Percentiles rank a stretch among this genome's conserved stretches.
phyloP scores from a whole-genome alignment of 2,888 invertebrate species.

The Chymomyza fuscimana region DNA sequence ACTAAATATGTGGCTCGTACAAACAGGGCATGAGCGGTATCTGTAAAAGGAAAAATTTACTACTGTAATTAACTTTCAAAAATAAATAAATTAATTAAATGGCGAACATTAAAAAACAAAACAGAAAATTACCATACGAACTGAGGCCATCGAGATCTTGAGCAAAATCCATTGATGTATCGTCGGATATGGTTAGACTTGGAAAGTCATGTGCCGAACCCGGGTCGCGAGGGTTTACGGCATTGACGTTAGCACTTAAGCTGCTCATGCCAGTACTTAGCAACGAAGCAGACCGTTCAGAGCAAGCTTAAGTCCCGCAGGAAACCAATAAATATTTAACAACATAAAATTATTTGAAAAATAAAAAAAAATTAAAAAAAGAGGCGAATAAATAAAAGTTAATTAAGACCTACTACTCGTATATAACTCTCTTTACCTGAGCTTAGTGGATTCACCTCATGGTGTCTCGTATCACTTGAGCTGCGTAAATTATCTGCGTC shows the following conservation, averaged over 20 bases:
- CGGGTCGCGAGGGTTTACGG: slow-evolving; percentile 74
- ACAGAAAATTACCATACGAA: slow-evolving; percentile 76
- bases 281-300: slow-evolving; percentile 79
- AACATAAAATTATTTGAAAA: slow-evolving; percentile 29
- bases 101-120: slow-evolving; percentile 14
- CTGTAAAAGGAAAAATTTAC: slow-evolving; percentile 79
- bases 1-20: slow-evolving; percentile 95
- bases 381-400: slow-evolving; percentile 15
- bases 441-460: slow-evolving; percentile 83
- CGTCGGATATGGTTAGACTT: slow-evolving; percentile 80
- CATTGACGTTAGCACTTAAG: slow-evolving; percentile 77
- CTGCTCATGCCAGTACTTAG: slow-evolving; percentile 79
- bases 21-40: slow-evolving; percentile 92
- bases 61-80: slow-evolving; percentile 1
- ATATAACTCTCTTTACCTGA: slow-evolving; percentile 81
- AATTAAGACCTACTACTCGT: slow-evolving; percentile 31
- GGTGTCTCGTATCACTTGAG: slow-evolving; percentile 76
- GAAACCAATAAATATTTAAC: slow-evolving; percentile 34
- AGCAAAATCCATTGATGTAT: slow-evolving; percentile 79
- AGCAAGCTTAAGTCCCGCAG: slow-evolving; percentile 73
- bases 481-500: slow-evolving; percentile 81
- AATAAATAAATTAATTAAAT: slow-evolving; percentile 22
- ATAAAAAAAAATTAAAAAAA: slow-evolving; percentile 31
- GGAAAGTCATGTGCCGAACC: slow-evolving; percentile 80
- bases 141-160: slow-evolving; percentile 78